A percentile compares a stretch with the other conserved stretches of the same genome.
These are phyloP conservation scores for Fragariocoptes setiger DNA, from an alignment of 1,140 invertebrate genomes.

Conservation along the genomic window DNA sequence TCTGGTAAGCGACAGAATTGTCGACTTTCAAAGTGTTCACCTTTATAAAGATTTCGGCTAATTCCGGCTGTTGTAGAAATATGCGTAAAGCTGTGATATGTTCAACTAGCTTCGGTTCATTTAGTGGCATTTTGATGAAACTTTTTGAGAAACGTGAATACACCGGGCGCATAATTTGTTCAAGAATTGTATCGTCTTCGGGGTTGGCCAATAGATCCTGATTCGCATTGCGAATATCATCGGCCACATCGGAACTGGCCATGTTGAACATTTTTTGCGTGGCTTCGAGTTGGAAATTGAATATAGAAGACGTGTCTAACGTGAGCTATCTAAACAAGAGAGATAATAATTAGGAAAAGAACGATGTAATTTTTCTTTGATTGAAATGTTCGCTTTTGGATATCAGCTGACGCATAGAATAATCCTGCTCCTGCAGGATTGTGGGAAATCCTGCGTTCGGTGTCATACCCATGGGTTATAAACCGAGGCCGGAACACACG, in stretches of 20 bases:
- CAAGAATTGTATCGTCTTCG: constrained; percentile 1
- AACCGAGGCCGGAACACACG: no score
- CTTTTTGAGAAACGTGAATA: constrained; percentile 2
- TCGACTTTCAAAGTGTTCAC: constrained; percentile 2
- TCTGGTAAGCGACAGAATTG: background rate
- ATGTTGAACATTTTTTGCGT: no score
- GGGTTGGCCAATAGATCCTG: background rate
- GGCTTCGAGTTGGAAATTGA: no score
- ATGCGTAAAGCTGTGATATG: constrained; percentile 1
- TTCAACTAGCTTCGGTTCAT: constrained; percentile 1
- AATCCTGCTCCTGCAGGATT: no score
- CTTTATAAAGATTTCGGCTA: constrained; percentile 4
- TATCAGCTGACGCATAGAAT: no score
- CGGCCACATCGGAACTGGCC: constrained; percentile 3
- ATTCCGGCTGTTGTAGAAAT: background rate
- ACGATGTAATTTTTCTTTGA: no score
- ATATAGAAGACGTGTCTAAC: no score
- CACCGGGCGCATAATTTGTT: constrained; percentile 1
- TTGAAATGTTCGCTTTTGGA: no score
- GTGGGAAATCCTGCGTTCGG: no score
- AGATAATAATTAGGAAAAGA: no score
- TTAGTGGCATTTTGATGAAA: background rate
- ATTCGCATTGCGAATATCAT: constrained; percentile 5
- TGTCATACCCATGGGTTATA: no score
- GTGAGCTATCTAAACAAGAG: no score